Evolutionary conservation across 2,113 vertebrate species (phyloP), one percentile per base, ranked within the genome.

Genomic region (Diglossa brunneiventris): DNA sequence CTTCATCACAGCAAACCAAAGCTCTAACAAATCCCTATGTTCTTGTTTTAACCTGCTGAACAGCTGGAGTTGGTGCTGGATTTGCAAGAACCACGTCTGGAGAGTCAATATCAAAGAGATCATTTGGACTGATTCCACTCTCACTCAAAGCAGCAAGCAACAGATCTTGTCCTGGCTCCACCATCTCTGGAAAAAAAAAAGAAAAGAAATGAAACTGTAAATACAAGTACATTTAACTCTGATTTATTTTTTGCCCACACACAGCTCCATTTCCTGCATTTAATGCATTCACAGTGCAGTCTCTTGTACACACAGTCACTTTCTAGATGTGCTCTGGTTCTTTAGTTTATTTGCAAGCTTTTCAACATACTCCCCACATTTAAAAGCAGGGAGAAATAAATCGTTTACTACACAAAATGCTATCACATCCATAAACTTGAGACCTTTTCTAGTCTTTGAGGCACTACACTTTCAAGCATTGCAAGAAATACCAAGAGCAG

Each of bases 161-260:
- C 97, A 99, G 98, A 98, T 99, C 99, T 98, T 99, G 99, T 98
- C 99, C 99, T 95, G 99, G 99, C 98, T 99, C 99, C 99, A 99
- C 98, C 98, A 98, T 99, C 99, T 99, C 97, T 83, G 3, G 1
- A 46, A 24, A 24, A 13, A 18, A 75, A 52, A 46, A 37, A 47
- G 13, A 26, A 49, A 49, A 14, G 90, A 76, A 13, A 97, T 91
- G 47, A 44, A 85, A 81, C 17, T 55, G 86, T 59, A 80, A 64
- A 64, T 24, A 84, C 27, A 63, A 77, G 42, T 70, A 94, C 11
- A 46, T 64, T 90, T 50, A 31, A 66, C 61, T 84, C 44, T 39
- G 7, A 17, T 37, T 68, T 77, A 10, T 37, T 77, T 76, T 85
- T 26, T 67, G 39, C 20, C 73, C 75, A 12, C n/a, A 44, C n/a